A percentile compares a stretch with the other conserved stretches of the same genome.
Evolutionary conservation across 2,113 vertebrate genomes (phyloP).

Genomic region (Cygnus buccinator): DNA sequence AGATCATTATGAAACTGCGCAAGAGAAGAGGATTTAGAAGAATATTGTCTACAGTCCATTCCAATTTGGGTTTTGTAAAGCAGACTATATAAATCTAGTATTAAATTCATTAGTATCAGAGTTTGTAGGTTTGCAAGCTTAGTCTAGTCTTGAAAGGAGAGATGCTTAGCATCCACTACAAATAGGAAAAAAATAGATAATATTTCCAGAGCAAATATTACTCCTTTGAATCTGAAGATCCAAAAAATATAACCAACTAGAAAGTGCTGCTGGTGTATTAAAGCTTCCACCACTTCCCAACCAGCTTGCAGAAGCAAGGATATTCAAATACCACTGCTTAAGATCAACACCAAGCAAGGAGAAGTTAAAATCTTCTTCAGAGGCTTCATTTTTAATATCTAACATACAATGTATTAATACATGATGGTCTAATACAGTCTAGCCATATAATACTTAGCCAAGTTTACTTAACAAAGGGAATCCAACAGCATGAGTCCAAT

Average conservation of each 20-base stretch:
- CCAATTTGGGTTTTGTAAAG: not conserved
- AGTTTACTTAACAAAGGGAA: not conserved
- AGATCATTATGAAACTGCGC: not conserved
- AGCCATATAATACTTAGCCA: not conserved
- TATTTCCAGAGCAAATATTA: not conserved
- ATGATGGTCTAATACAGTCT: not conserved
- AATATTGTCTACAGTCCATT: not conserved
- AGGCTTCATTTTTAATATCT: not conserved
- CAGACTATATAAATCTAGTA: not conserved
- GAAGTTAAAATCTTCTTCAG: not conserved
- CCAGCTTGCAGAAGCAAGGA: not conserved
- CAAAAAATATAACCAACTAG: not conserved
- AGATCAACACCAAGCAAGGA: not conserved
- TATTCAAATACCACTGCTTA: not conserved
- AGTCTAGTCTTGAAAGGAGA: not conserved
- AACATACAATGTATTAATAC: not conserved
- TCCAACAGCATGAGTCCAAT: not conserved
- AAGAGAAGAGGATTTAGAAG: not conserved
- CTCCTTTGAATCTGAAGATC: not conserved
- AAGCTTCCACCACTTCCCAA: not conserved
- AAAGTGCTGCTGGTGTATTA: not conserved
- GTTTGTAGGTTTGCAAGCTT: not conserved
- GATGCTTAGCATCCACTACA: not conserved
- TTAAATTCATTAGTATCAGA: not conserved
- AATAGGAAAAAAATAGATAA: not conserved